Conservation (phyloP, 2,797 vertebrate species). For the Bufotes viridis region DNA sequence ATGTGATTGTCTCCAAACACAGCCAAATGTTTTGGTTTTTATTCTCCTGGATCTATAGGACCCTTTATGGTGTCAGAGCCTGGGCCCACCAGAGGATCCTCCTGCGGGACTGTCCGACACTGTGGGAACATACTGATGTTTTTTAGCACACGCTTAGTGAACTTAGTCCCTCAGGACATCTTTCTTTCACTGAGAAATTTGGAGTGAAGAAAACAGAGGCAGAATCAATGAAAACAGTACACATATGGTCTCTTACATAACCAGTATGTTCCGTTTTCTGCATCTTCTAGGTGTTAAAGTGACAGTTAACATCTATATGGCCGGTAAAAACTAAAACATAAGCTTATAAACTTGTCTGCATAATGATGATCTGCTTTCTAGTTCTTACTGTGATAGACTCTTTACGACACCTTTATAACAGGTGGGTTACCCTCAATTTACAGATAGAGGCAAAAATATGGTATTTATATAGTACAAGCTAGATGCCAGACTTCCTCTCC, state of each 20-base stretch:
- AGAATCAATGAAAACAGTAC: not conserved
- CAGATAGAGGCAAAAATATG: not conserved
- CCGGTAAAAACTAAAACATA: too few relatives aligned
- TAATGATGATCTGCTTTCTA: not conserved
- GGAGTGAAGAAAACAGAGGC: not conserved
- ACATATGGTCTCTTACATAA: constrained; percentile 17
- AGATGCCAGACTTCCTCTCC: not conserved
- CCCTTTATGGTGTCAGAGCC: too few relatives aligned
- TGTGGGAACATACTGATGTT: not conserved
- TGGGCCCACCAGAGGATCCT: too few relatives aligned
- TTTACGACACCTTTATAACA: not conserved
- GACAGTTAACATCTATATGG: too few relatives aligned
- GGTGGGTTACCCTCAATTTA: not conserved
- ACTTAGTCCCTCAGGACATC: not conserved
- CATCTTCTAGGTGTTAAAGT: too few relatives aligned
- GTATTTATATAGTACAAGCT: not conserved
- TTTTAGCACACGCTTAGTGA: not conserved
- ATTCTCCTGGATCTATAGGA: too few relatives aligned
- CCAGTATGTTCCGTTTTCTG: not conserved
- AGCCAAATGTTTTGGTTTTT: too few relatives aligned
- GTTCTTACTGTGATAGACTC: not conserved
- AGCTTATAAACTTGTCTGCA: not conserved
- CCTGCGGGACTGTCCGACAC: too few relatives aligned
- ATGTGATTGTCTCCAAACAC: too few relatives aligned
- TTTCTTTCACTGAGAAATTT: not conserved